Conservation (phyloP, 2,888 invertebrate genomes). For the Xestia sexstrigata region DNA sequence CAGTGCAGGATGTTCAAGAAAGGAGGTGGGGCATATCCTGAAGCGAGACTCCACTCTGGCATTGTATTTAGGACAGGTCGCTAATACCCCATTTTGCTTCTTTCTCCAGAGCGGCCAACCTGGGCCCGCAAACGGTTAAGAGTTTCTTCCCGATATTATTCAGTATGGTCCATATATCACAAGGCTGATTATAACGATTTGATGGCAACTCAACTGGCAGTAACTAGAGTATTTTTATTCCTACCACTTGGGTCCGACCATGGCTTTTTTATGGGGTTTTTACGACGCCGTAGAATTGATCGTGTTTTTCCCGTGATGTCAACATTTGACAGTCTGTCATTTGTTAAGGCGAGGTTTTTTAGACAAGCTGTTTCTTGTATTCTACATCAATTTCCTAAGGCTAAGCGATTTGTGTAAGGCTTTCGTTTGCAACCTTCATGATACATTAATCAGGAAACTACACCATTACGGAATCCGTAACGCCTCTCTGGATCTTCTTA, state of each 20-base stretch:
- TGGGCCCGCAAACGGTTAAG: no score
- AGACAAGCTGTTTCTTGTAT: neutral
- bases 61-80: no score
- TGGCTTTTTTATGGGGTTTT: slow-evolving; percentile 78
- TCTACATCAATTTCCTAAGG: neutral
- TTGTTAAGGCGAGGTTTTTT: slow-evolving; percentile 12
- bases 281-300: slow-evolving; percentile 77
- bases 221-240: slow-evolving; percentile 55
- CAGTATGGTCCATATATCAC: slow-evolving; percentile 7
- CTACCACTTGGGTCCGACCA: slow-evolving; percentile 61
- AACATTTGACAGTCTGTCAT: slow-evolving; percentile 9
- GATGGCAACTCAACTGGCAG: slow-evolving; percentile 33
- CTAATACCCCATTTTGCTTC: no score
- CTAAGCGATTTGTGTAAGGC: neutral
- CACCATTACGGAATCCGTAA: neutral
- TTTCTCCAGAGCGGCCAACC: no score
- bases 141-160: neutral
- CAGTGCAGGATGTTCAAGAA: no score
- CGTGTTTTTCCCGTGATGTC: slow-evolving; percentile 66
- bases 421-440: neutral
- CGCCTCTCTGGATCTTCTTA: neutral
- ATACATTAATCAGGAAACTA: neutral
- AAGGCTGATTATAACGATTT: slow-evolving; percentile 50
- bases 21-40: no score
- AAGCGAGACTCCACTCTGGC: no score